phyloP scores from a whole-genome alignment of 2,888 invertebrate species.

The Cinara cedri region DNA sequence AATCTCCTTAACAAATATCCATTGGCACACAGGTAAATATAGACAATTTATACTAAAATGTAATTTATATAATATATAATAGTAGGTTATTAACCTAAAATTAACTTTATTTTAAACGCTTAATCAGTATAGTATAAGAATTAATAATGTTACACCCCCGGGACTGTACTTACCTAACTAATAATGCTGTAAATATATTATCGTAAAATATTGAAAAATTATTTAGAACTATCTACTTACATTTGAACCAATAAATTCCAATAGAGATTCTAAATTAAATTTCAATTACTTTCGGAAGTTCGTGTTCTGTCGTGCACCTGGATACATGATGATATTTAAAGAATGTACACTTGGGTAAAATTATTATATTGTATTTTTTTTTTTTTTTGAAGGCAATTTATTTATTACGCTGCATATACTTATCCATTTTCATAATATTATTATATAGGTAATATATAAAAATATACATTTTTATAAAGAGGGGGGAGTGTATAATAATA shows the following conservation, averaged over 20 bases:
- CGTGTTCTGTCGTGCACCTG: slow-evolving; percentile 38
- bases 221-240: not conserved
- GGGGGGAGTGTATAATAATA: slow-evolving; percentile 19
- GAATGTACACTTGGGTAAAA: slow-evolving; percentile 48
- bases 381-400: slow-evolving; percentile 45
- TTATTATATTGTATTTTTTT: slow-evolving; percentile 3
- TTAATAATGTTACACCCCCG: slow-evolving; percentile 6
- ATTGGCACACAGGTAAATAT: too few relatives aligned
- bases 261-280: slow-evolving; percentile 32
- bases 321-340: not conserved
- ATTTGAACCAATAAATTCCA: slow-evolving; percentile 1
- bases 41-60: too few relatives aligned
- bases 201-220: slow-evolving; percentile 9
- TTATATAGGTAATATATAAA: slow-evolving; percentile 16
- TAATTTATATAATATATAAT: too few relatives aligned
- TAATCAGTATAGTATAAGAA: slow-evolving; percentile 15
- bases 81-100: not conserved
- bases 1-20: too few relatives aligned
- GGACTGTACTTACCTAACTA: not conserved
- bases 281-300: slow-evolving; percentile 43
- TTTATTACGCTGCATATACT: slow-evolving; percentile 30
- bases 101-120: slow-evolving; percentile 9
- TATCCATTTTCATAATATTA: slow-evolving; percentile 13
- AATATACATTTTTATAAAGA: slow-evolving; percentile 19
- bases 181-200: not conserved